Conservation (phyloP, 2,113 vertebrate genomes). For the Psilopsiagon aurifrons region DNA sequence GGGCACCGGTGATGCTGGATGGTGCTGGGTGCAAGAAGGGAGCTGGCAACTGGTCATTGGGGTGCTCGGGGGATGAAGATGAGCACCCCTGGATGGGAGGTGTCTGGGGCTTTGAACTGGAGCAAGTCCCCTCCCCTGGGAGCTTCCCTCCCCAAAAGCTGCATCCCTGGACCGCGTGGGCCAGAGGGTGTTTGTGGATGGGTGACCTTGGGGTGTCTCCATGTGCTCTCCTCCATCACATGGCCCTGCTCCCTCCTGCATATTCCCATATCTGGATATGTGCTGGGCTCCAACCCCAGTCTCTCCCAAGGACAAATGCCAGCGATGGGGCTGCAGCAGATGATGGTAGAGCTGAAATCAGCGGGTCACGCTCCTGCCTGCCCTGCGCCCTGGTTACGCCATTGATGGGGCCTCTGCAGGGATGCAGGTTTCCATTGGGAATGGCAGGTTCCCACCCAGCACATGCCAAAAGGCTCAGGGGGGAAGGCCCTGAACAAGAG, state of each 20-base stretch:
- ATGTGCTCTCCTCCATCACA: not conserved
- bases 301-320: not conserved
- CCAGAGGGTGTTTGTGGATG: not conserved
- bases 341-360: not conserved
- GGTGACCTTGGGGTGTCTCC: not conserved
- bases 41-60: rapidly evolving
- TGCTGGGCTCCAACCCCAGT: not conserved
- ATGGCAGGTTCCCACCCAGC: not conserved
- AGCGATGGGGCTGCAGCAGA: not conserved
- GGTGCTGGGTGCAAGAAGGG: not conserved
- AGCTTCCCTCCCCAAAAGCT: rapidly evolving
- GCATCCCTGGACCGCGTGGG: rapidly evolving
- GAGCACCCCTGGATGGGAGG: not conserved
- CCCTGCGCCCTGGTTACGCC: rapidly evolving
- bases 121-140: rapidly evolving
- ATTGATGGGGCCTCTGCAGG: not conserved
- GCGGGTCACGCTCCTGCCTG: rapidly evolving
- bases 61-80: not conserved
- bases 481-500: not conserved
- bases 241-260: not conserved
- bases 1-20: not conserved
- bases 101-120: not conserved
- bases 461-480: not conserved
- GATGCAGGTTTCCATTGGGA: not conserved
- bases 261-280: rapidly evolving